phyloP scores from a whole-genome alignment of 2,888 invertebrate genomes.

The Geotrupes spiniger region DNA sequence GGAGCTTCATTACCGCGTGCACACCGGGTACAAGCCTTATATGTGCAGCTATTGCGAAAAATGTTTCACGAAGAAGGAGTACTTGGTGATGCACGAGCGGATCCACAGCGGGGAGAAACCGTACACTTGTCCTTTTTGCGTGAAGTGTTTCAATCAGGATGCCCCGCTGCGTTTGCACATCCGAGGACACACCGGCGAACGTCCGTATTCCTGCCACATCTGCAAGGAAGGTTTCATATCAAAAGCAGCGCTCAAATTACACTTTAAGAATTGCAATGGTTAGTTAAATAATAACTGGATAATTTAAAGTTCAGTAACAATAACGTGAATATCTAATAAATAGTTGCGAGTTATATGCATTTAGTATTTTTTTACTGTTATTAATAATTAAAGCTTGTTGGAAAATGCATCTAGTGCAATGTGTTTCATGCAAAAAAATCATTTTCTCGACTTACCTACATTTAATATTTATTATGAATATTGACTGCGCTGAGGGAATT shows the following conservation, averaged over 20 bases:
- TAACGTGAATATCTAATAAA: no score
- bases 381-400: no score
- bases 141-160: conserved; percentile 61
- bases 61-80: conserved; percentile 59
- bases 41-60: conserved; percentile 54
- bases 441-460: no score
- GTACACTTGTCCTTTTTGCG: conserved; percentile 59
- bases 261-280: conserved; percentile 17
- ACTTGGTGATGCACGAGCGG: conserved; percentile 60
- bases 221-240: conserved; percentile 32
- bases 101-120: conserved; percentile 64
- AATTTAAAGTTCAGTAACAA: no score
- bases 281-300: no score
- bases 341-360: no score
- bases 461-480: no score
- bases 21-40: conserved; percentile 38
- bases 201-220: conserved; percentile 52
- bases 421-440: no score
- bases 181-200: conserved; percentile 60
- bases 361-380: no score
- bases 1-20: conserved; percentile 36
- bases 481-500: no score
- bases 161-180: conserved; percentile 61
- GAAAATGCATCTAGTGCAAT: no score
- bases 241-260: conserved; percentile 16